phyloP scores from a whole-genome alignment of 2,888 invertebrate genomes.

The Sphaerophoria taeniata region DNA sequence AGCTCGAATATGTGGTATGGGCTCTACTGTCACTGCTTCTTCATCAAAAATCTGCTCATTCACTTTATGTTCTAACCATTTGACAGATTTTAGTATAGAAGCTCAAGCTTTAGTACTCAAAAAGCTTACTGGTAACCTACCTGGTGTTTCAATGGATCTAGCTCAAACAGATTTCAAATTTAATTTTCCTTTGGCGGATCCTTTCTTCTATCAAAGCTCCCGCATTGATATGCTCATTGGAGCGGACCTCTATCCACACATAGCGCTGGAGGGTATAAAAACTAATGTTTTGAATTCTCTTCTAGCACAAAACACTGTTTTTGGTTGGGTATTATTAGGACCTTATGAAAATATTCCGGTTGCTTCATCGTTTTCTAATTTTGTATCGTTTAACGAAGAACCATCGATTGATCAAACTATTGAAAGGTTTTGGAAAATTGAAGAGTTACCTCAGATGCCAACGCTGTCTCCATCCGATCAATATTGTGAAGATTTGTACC shows the following conservation, averaged over 20 bases:
- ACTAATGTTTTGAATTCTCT: no score
- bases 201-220: conserved; percentile 7
- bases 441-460: not conserved
- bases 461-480: not conserved
- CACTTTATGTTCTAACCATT: no score
- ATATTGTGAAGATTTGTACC: no score
- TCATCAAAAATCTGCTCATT: no score
- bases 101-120: conserved; percentile 7
- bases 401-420: not conserved
- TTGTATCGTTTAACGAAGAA: not conserved
- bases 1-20: no score
- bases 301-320: no score
- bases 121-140: conserved; percentile 9
- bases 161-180: not conserved
- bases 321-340: no score
- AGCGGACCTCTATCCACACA: no score
- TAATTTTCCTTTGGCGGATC: conserved; percentile 29
- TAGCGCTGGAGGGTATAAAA: no score
- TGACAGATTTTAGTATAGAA: no score
- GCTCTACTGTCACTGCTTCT: no score
- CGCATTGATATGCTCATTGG: no score
- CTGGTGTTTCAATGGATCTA: not conserved
- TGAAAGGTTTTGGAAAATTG: conserved; percentile 22
- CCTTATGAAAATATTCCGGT: conserved; percentile 35
- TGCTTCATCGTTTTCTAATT: not conserved